Evolutionary conservation across 2,113 vertebrate species (phyloP), one percentile per base, ranked within the genome.

Genomic region (Cyphomyrus plagiostoma): DNA sequence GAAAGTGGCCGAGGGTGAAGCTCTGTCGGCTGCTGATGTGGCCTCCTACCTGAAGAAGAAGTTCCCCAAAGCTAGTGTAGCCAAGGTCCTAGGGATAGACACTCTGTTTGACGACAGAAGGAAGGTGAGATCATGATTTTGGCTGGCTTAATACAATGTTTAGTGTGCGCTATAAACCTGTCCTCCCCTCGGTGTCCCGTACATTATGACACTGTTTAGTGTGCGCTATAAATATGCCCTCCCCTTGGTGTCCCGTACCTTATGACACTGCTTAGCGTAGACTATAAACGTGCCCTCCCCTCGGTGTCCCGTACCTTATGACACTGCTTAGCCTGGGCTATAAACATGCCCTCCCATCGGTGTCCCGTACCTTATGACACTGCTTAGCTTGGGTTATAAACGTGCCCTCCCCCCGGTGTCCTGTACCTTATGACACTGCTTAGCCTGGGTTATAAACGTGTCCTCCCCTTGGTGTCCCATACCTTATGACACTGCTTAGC

Each of bases 101-200:
- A 98, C 98, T 0, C 94, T 94, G 26, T 98, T 97, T 11, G 98
- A 98, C 91, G 92, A 94, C 89, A 96, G 95, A 85, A 96, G 98
- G 92, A 97, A 95, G 96, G 98, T 89, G 19, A 15, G 26, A 19
- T 17, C 74, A 23, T 17, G 45, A 30, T 26, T 7, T 19, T 45
- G 21, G n/a, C 50, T 13, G 21, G 49, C 10, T 85, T 26, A 26
- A 49, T 46, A 7, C 26, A 8, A 30, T 77, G 35, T 77, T 39
- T 39, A 77, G 70, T 11, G 70, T 77, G 13, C 30, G 48, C 45
- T 11, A 23, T 49, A 48, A 49, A 46, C 3, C 0, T 53, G 48
- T 8, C 21, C 0, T 88, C 56, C 42, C 66, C n/a, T 26, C 3
- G 56, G 42, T n/a, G 26, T 30, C 35, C 3, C 39, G 0, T 8